These are phyloP conservation scores for Setophaga kirtlandii DNA, from an alignment of 2,113 vertebrate genomes.

Conservation along the genomic window DNA sequence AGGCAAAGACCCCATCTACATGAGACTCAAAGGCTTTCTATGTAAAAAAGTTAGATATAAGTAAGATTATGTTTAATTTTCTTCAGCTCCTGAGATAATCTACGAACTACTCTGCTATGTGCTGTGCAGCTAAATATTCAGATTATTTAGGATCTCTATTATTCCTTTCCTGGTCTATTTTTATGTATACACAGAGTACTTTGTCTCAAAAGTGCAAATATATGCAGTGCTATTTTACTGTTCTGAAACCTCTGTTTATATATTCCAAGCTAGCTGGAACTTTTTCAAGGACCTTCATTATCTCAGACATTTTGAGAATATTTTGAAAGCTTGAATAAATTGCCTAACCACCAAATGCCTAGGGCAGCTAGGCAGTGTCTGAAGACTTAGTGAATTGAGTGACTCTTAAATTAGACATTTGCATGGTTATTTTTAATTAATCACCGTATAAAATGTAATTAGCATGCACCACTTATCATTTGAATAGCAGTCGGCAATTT, in stretches of 20 bases:
- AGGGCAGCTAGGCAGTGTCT: conserved; percentile 38
- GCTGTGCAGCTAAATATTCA: conserved; percentile 25
- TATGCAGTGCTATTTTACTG: conserved; percentile 66
- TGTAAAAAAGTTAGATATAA: background rate
- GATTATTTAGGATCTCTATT: conserved; percentile 47
- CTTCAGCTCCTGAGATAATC: background rate
- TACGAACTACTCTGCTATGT: background rate
- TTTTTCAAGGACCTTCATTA: conserved; percentile 74
- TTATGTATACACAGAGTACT: conserved; percentile 38
- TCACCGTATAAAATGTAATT: conserved; percentile 67
- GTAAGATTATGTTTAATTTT: background rate
- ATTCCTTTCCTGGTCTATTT: conserved; percentile 59
- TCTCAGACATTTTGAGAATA: conserved; percentile 65
- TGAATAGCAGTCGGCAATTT: conserved; percentile 56
- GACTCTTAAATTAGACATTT: conserved; percentile 63
- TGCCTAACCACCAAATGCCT: conserved; percentile 54
- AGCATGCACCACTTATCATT: conserved; percentile 60
- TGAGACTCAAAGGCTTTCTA: background rate
- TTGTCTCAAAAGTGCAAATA: conserved; percentile 70
- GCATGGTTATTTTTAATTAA: conserved; percentile 71
- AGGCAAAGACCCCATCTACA: background rate
- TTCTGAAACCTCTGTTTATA: conserved; percentile 65
- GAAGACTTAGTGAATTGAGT: conserved; percentile 47
- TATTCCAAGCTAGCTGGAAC: conserved; percentile 68
- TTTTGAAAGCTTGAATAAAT: conserved; percentile 72